These are phyloP conservation scores for Heterodera carotae DNA, from an alignment of 1,140 invertebrate genomes.

Conservation along the genomic window DNA sequence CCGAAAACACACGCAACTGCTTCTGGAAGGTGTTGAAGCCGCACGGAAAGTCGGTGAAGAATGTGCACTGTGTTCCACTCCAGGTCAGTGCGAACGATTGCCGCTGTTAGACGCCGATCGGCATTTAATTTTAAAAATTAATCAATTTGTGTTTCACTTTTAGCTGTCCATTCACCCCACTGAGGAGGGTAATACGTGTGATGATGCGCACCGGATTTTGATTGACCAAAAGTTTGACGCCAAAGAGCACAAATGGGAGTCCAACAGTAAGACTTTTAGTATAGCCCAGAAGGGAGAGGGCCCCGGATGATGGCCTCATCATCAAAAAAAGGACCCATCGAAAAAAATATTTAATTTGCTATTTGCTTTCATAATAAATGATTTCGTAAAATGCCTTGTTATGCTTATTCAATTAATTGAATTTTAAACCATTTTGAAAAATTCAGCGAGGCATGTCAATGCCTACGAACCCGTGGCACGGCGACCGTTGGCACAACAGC, in stretches of 20 bases:
- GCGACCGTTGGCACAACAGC: background rate
- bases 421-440: too few relatives aligned
- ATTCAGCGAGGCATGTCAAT: background rate
- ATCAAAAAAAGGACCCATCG: too few relatives aligned
- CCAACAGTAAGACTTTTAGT: background rate
- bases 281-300: too few relatives aligned
- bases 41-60: slow-evolving; percentile 12
- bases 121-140: background rate
- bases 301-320: too few relatives aligned
- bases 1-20: background rate
- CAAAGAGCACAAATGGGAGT: background rate
- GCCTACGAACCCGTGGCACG: background rate
- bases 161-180: background rate
- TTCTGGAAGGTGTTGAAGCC: slow-evolving; percentile 17
- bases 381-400: too few relatives aligned
- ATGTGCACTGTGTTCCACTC: slow-evolving; percentile 6
- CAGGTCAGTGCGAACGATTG: background rate
- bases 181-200: slow-evolving; percentile 5
- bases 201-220: slow-evolving; percentile 15
- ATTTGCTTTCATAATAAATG: too few relatives aligned
- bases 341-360: too few relatives aligned
- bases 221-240: slow-evolving; percentile 11
- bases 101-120: too few relatives aligned
- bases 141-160: background rate
- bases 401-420: too few relatives aligned